A percentile compares a stretch with the other conserved stretches of the same genome.
Evolutionary conservation across 2,113 vertebrate genomes (phyloP).

Genomic region (Channa argus): DNA sequence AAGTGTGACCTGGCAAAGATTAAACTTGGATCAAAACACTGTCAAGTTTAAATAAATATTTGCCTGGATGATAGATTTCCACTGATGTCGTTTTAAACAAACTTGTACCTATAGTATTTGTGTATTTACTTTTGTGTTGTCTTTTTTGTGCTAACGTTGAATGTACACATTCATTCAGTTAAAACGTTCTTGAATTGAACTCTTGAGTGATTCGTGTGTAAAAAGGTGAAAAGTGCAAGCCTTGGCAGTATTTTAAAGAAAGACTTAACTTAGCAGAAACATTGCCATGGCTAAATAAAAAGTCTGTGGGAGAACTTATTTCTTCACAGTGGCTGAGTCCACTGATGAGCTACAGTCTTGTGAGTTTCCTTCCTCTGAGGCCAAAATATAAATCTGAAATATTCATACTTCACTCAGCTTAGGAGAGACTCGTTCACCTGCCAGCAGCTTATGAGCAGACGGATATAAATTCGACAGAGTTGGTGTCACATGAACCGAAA

Average conservation of each 20-base stretch:
- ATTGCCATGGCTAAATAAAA: constrained; percentile 50
- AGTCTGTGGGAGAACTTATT: constrained; percentile 40
- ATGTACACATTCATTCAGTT: too few species aligned
- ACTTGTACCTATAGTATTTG: too few species aligned
- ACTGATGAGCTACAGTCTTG: constrained; percentile 55
- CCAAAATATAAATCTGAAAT: constrained; percentile 61
- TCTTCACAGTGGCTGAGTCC: constrained; percentile 51
- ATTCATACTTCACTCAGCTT: constrained; percentile 32
- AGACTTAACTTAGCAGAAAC: constrained; percentile 36
- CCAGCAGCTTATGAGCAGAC: constrained; percentile 61
- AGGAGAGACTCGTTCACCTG: constrained; percentile 50
- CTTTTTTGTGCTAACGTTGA: too few species aligned
- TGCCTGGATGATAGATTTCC: too few species aligned
- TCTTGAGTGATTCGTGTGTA: too few species aligned
- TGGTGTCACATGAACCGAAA: constrained; percentile 9
- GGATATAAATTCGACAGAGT: constrained; percentile 29
- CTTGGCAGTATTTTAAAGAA: constrained; percentile 54
- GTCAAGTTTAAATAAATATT: too few species aligned
- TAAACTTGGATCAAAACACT: too few species aligned
- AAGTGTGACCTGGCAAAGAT: too few species aligned
- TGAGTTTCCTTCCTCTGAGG: constrained; percentile 65
- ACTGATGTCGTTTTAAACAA: too few species aligned
- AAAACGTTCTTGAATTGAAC: too few species aligned
- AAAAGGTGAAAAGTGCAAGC: constrained; percentile 10
- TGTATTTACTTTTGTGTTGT: too few species aligned